Conservation (phyloP, 2,113 vertebrate species). For the Sapayoa aenigma region DNA sequence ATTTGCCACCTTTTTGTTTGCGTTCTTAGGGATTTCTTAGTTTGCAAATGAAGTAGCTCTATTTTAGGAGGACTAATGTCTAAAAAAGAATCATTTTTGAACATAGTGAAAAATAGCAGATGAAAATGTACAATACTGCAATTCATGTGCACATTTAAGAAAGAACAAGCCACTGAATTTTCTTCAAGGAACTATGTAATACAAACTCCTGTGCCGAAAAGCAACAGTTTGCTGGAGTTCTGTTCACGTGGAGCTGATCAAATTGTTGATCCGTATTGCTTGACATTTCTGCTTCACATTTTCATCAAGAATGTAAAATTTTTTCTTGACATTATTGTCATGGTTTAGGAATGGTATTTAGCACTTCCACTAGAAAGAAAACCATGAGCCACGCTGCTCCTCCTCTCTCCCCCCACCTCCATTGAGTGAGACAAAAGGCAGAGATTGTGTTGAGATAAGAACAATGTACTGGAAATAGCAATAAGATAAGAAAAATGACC, state of each 20-base stretch:
- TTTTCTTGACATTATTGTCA: rapidly evolving
- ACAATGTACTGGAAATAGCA: neutral
- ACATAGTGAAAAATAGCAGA: neutral
- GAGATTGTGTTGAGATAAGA: neutral
- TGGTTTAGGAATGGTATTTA: neutral
- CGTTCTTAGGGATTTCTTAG: neutral
- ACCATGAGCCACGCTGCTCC: neutral
- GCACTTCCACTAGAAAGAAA: neutral
- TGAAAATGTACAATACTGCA: neutral
- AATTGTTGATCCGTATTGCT: neutral
- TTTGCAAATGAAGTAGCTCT: neutral
- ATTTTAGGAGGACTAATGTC: neutral
- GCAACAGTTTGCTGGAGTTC: neutral
- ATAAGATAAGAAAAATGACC: neutral
- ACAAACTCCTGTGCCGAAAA: neutral
- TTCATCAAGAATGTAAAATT: neutral
- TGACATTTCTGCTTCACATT: neutral
- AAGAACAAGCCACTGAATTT: neutral
- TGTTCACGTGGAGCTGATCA: neutral
- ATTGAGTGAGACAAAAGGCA: neutral
- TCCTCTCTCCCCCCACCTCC: too few species aligned
- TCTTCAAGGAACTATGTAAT: neutral
- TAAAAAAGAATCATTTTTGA: neutral
- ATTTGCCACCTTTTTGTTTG: neutral
- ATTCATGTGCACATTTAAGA: neutral